Conservation (phyloP, 2,888 invertebrate species). For the Amphipoea oculea region DNA sequence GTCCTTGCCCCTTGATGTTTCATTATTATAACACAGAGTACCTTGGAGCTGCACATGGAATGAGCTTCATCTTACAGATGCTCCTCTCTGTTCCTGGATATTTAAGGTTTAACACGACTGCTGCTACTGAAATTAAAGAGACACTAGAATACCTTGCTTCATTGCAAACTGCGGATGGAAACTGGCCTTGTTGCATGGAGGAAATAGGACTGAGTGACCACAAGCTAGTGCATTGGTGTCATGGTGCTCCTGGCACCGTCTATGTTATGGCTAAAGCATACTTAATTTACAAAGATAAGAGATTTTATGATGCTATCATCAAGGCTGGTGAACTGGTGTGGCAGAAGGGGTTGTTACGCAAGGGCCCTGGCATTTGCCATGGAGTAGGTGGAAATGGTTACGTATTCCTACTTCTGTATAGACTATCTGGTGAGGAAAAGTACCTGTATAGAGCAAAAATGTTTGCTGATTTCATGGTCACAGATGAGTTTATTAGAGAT, state of each 20-base stretch:
- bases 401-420: conserved; percentile 94
- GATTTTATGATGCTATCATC: conserved; percentile 92
- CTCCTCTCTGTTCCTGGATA: conserved; percentile 88
- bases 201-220: conserved; percentile 91
- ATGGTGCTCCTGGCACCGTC: conserved; percentile 95
- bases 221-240: conserved; percentile 97
- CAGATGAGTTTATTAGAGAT: conserved; percentile 91
- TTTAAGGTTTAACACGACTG: conserved; percentile 87
- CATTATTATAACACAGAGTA: conserved; percentile 94
- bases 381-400: conserved; percentile 96
- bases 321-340: conserved; percentile 94
- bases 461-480: conserved; percentile 94
- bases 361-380: conserved; percentile 97
- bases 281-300: conserved; percentile 93
- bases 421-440: conserved; percentile 93
- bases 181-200: conserved; percentile 94
- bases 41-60: conserved; percentile 92
- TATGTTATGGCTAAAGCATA: conserved; percentile 96
- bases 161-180: conserved; percentile 93
- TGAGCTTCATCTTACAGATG: conserved; percentile 91
- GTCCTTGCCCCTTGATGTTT: conserved; percentile 94
- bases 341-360: conserved; percentile 95
- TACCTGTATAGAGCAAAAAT: conserved; percentile 93
- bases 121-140: conserved; percentile 90
- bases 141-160: conserved; percentile 92